Conservation (phyloP, 1,140 invertebrate species). For the Hypothenemus hampei region DNA sequence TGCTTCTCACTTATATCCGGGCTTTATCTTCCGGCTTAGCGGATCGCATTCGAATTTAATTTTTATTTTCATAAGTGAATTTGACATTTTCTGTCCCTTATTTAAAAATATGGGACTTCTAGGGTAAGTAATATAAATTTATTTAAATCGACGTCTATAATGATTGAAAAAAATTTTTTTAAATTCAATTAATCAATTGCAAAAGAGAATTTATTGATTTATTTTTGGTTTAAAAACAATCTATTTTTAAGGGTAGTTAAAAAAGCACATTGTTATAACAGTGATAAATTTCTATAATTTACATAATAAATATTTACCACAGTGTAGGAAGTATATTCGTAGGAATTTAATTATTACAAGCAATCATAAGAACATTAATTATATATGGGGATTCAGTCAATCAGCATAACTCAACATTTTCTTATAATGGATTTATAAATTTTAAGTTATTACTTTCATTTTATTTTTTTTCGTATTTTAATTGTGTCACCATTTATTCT, state of each 20-base stretch:
- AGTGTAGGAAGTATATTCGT: no score
- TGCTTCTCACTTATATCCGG: neutral
- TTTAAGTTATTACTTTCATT: no score
- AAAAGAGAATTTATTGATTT: neutral
- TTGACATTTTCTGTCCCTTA: neutral
- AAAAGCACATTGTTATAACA: neutral
- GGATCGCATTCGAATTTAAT: neutral
- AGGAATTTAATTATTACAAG: no score
- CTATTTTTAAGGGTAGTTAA: neutral
- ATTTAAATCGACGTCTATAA: neutral
- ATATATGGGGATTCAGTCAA: no score
- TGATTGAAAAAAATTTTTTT: neutral
- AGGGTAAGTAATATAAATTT: conserved; percentile 6
- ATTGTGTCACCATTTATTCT: no score
- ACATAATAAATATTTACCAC: neutral
- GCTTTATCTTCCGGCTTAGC: neutral
- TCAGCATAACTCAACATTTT: no score
- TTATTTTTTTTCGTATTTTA: no score
- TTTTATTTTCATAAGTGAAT: neutral
- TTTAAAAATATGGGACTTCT: neutral
- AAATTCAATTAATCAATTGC: neutral
- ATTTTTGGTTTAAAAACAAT: neutral
- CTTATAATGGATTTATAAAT: no score
- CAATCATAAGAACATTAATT: no score
- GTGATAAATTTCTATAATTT: neutral